Base-by-base conservation (phyloP, 1,140 invertebrate genomes). In the Anastrepha obliqua region DNA sequence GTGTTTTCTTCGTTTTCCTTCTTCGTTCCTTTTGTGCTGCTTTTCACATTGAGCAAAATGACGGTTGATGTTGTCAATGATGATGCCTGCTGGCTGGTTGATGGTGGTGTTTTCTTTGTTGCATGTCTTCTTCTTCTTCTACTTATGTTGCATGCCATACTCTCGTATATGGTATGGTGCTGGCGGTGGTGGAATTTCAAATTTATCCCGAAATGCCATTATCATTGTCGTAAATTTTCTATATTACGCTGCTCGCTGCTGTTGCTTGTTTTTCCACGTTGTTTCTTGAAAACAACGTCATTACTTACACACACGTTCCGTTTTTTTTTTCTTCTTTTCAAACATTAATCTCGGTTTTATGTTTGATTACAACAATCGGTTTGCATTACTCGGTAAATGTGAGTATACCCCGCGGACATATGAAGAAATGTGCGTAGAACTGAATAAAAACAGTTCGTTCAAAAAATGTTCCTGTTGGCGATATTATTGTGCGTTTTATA, bases 171-270 rank as follows among this genome's bases (percentile, higher is more conserved):
- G 51, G 51, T 55, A 55, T 55, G 51, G 51, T 11, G 85, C 8
- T 86, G 85, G 9, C 59, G 55, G 55, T 86, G 55, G 85, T 86
- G 55, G 55, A 86, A 86, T 60, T 86, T 86, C 11, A 7, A 42
- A 17, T 62, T 62, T 86, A 60, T 86, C 29, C 29, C 59, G 29
- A 42, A 60, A 39, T 39, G 55, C 42, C 59, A 86, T 86, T 86
- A 86, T 86, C 85, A 86, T 86, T 17, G 58, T 86, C 85, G 85
- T 86, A 86, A 86, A 86, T 86, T 42, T 62, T 62, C 74, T 51
- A 81, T 81, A 81, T 62, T 42, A 13, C 13, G 11, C 4, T 42
- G 29, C 29, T 44, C 51, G 29, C 29, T 86, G 85, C 58, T 55
- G 47, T 47, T 58, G 47, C n/a, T 8, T 60, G 20, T n/a, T 85